phyloP scores from a whole-genome alignment of 2,113 vertebrate genomes.

The Garra rufa region DNA sequence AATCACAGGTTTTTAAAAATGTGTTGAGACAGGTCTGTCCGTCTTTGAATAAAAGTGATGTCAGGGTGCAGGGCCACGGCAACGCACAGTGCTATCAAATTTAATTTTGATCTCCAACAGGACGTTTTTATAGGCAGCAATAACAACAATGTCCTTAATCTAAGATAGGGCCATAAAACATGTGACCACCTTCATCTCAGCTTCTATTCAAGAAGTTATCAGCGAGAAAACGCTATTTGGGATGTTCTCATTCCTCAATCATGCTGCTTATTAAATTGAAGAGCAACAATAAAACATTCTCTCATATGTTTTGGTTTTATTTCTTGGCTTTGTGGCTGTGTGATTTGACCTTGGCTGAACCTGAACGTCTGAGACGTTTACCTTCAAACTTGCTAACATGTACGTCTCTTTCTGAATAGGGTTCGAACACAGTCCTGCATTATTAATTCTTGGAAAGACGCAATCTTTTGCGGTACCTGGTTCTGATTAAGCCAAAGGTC shows the following conservation, averaged over 20 bases:
- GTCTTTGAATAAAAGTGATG: background rate
- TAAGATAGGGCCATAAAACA: conserved; percentile 48
- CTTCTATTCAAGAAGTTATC: background rate
- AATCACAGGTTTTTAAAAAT: background rate
- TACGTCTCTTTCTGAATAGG: conserved; percentile 5
- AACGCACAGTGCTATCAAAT: conserved; percentile 20
- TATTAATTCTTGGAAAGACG: conserved; percentile 25
- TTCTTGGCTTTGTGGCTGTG: background rate
- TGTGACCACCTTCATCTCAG: conserved; percentile 26
- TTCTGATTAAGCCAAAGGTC: conserved; percentile 11
- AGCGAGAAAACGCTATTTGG: background rate
- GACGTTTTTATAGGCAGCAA: conserved; percentile 48
- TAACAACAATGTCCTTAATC: conserved; percentile 51
- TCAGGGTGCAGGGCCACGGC: background rate
- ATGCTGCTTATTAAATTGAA: background rate
- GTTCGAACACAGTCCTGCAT: conserved; percentile 20
- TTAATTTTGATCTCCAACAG: background rate
- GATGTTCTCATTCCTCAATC: background rate
- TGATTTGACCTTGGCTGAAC: conserved; percentile 15
- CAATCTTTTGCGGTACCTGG: conserved; percentile 26
- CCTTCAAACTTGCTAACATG: background rate
- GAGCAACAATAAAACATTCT: background rate
- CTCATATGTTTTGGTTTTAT: background rate
- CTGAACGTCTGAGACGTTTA: background rate
- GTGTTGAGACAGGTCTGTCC: background rate